These are phyloP conservation scores for Lasiurus cinereus DNA, from an alignment of 2,113 vertebrate species.

Conservation along the genomic window DNA sequence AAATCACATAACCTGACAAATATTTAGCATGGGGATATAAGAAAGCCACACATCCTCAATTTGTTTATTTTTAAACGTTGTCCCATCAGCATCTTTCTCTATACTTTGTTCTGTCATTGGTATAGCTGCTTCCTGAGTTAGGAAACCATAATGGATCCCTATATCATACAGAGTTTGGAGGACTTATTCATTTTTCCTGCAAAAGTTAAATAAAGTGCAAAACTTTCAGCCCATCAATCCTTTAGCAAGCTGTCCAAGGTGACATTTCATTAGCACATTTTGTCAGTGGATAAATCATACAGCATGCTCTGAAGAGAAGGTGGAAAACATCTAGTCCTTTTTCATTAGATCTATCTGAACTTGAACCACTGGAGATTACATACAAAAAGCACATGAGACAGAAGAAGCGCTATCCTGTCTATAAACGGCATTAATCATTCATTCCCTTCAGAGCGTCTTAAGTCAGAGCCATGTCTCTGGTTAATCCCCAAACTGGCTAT, in stretches of 20 bases:
- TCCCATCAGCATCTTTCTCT: conserved; percentile 69
- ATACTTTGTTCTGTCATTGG: conserved; percentile 57
- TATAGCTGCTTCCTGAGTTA: conserved; percentile 71
- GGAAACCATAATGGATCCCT: conserved; percentile 86
- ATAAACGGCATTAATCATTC: conserved; percentile 94
- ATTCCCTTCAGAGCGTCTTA: conserved; percentile 88
- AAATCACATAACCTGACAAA: conserved; percentile 27
- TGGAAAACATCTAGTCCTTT: conserved; percentile 91
- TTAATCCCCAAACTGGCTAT: conserved; percentile 88
- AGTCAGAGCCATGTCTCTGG: conserved; percentile 87
- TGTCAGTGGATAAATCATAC: conserved; percentile 95
- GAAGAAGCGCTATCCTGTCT: conserved; percentile 87
- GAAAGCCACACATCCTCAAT: neutral
- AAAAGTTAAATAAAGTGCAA: conserved; percentile 94
- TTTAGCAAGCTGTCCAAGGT: conserved; percentile 92
- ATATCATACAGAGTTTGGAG: conserved; percentile 87
- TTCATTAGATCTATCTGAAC: conserved; percentile 92
- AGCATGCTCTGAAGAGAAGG: conserved; percentile 87
- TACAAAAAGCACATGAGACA: conserved; percentile 88
- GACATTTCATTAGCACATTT: conserved; percentile 97
- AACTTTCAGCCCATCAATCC: conserved; percentile 94
- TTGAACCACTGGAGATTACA: conserved; percentile 90
- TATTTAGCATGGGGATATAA: conserved; percentile 46
- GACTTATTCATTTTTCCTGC: conserved; percentile 89
- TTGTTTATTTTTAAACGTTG: conserved; percentile 77